Conservation (phyloP, 2,797 vertebrate genomes). For the Pipistrellus kuhlii region DNA sequence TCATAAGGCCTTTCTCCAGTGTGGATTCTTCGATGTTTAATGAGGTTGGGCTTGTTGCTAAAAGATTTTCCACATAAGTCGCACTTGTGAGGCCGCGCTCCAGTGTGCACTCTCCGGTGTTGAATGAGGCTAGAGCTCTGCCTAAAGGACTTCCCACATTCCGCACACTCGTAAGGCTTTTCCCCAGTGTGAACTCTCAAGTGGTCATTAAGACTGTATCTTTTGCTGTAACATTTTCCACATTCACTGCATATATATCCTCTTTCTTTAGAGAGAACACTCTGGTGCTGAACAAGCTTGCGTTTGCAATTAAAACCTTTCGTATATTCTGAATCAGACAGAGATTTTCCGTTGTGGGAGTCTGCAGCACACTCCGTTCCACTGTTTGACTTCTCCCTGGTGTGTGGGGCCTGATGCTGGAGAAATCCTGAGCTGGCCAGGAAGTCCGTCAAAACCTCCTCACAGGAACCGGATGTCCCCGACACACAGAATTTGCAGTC, state of each 20-base stretch:
- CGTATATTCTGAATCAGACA: background rate
- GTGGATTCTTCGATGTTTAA: constrained; percentile 72
- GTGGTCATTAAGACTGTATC: constrained; percentile 66
- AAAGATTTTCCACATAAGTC: constrained; percentile 70
- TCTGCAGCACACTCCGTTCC: background rate
- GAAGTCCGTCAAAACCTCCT: background rate
- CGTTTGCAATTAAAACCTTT: background rate
- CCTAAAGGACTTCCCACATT: background rate
- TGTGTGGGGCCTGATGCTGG: background rate
- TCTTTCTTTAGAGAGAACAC: background rate
- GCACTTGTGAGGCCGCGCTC: constrained; percentile 66
- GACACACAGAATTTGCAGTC: background rate
- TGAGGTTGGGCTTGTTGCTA: constrained; percentile 74
- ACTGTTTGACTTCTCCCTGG: background rate
- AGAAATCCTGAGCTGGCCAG: background rate
- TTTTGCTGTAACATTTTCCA: constrained; percentile 56
- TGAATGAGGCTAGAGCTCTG: constrained; percentile 73
- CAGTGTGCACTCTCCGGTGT: constrained; percentile 69
- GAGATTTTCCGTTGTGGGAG: background rate
- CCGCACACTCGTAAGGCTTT: background rate
- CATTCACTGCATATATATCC: constrained; percentile 49
- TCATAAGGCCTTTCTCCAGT: constrained; percentile 47
- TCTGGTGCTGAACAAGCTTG: background rate
- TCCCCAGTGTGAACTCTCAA: constrained; percentile 65
- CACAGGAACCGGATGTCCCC: background rate